Evolutionary conservation across 2,888 invertebrate species (phyloP), one percentile per base, ranked within the genome.

Genomic region (Folsomia manolachei): DNA sequence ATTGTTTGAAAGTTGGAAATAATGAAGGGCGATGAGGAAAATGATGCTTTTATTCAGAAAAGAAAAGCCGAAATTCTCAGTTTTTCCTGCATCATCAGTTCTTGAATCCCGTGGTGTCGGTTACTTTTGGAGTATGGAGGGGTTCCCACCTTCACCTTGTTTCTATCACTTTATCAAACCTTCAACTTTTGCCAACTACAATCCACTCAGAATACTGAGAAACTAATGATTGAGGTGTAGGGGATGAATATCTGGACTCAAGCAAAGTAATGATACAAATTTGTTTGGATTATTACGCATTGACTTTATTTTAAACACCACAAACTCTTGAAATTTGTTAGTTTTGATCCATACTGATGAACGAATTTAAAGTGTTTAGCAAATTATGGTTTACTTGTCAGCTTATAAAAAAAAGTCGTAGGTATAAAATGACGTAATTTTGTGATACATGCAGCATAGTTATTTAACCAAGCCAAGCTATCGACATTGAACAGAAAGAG

Each of bases 71-170:
- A 56, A 56, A 19, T 19, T 19, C 7, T 19, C 39, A 39, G 7
- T 39, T n/a, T 39, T 39, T 39, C 39, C 39, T 39, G 18, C 56
- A 56, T 56, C 56, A 56, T 56, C 51, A 51, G 51, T 11, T 18
- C 9, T 18, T 51, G 18, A 21, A 19, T 56, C 71, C 71, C 60
- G 53, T 61, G 53, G 74, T 62, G 74, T 71, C 74, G 74, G 74
- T 63, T 65, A 71, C 71, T 74, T 71, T 74, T 24, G 51, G 60
- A 67, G 4, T 71, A 11, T 56, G 69, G 62, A 71, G 74, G 62
- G 71, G 69, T 39, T 56, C 52, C 53, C 26, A 62, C 52, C 25
- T 63, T 51, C 25, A 25, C 56, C 56, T 39, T 39, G 39, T 4
- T 14, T 39, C 39, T 14, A 39, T 9, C 56, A 56, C 56, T 56